These are phyloP conservation scores for Linnaemya tessellans DNA, from an alignment of 2,888 invertebrate species.

Conservation along the genomic window DNA sequence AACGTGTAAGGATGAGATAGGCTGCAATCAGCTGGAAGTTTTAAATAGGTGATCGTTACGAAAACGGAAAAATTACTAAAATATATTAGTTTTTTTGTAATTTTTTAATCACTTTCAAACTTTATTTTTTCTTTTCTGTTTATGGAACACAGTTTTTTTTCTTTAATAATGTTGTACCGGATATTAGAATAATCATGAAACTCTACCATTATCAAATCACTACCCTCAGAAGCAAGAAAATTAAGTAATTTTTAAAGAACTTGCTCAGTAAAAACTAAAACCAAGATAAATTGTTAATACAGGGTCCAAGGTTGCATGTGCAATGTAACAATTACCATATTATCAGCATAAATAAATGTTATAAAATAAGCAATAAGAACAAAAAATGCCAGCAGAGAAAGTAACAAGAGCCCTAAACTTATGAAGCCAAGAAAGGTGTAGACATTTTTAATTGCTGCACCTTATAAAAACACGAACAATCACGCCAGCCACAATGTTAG, in stretches of 20 bases:
- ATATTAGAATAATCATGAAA: constrained; percentile 31
- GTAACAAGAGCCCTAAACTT: constrained; percentile 21
- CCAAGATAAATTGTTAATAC: constrained; percentile 13
- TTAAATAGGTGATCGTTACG: no score
- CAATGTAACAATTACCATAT: constrained; percentile 45
- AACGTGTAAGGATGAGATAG: no score
- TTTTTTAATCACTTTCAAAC: no score
- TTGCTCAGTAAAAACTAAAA: neutral
- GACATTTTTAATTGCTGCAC: constrained; percentile 61
- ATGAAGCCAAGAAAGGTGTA: constrained; percentile 29
- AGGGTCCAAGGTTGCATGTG: constrained; percentile 19
- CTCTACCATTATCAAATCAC: neutral
- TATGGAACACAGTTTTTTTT: neutral
- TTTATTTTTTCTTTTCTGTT: no score
- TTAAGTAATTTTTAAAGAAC: constrained; percentile 29
- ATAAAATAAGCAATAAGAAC: neutral
- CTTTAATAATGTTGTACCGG: constrained; percentile 29
- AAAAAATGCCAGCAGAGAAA: neutral
- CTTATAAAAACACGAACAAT: constrained; percentile 46
- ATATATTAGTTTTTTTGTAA: no score
- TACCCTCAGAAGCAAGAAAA: constrained; percentile 12
- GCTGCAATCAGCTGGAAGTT: no score
- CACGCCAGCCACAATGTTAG: constrained; percentile 21
- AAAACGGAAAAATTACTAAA: no score
- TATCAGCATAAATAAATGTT: constrained; percentile 37